phyloP scores from a whole-genome alignment of 1,140 invertebrate genomes.

The Elymnias hypermnestra region DNA sequence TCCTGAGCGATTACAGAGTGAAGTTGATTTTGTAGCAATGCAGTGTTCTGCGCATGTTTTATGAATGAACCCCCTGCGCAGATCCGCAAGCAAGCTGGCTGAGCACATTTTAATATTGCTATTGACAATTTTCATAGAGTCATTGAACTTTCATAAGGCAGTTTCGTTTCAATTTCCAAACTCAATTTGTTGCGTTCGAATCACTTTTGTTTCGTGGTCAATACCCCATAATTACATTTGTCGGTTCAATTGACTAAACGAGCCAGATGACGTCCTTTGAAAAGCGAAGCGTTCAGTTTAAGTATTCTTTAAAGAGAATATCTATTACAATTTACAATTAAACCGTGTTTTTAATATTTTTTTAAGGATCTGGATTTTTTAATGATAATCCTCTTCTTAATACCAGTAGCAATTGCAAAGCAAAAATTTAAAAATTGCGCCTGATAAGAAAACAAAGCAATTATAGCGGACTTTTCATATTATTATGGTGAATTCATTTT shows the following conservation, averaged over 20 bases:
- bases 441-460: constrained; percentile 12
- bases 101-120: constrained; percentile 60
- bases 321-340: not conserved
- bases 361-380: too few species aligned
- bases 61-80: constrained; percentile 56
- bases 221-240: constrained; percentile 15
- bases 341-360: not conserved
- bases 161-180: constrained; percentile 16
- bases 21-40: constrained; percentile 70
- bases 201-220: constrained; percentile 19
- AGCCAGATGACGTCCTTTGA: constrained; percentile 17
- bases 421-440: not conserved
- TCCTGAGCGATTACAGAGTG: constrained; percentile 37
- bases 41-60: constrained; percentile 69
- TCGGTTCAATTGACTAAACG: constrained; percentile 5
- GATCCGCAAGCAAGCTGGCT: constrained; percentile 36
- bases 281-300: constrained; percentile 23
- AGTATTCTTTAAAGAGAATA: not conserved
- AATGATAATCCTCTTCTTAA: too few species aligned
- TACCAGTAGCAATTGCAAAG: too few species aligned
- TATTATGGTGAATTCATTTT: too few species aligned
- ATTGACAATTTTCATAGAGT: constrained; percentile 59
- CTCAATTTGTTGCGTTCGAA: constrained; percentile 9
- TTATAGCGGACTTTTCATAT: too few species aligned
- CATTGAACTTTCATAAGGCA: constrained; percentile 44